Percentiles rank a stretch among this genome's conserved stretches.
These are phyloP conservation scores for Mungos mungo DNA, from an alignment of 2,113 vertebrate genomes.

Conservation along the genomic window DNA sequence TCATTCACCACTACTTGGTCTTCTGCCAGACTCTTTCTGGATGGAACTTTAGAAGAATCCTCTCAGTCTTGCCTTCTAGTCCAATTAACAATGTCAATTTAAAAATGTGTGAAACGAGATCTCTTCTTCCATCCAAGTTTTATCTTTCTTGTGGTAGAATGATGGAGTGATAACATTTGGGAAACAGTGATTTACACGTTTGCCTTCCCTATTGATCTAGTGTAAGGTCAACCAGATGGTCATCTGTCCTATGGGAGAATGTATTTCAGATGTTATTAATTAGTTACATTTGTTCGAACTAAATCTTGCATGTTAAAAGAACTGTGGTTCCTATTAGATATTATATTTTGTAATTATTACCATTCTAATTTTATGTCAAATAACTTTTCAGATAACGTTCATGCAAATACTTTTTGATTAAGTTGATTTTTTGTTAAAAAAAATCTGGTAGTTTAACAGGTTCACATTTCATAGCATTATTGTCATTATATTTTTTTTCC, in stretches of 20 bases:
- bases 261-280: slow-evolving; percentile 20
- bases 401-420: background rate
- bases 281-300: background rate
- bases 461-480: background rate
- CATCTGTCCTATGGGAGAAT: background rate
- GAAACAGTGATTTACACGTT: slow-evolving; percentile 33
- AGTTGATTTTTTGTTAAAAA: background rate
- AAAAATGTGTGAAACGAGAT: background rate
- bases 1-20: background rate
- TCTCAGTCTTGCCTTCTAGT: background rate
- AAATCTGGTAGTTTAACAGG: background rate
- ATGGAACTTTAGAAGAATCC: background rate
- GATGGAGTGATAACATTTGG: slow-evolving; percentile 22
- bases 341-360: background rate
- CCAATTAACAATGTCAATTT: background rate
- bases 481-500: background rate
- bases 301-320: background rate
- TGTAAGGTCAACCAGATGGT: slow-evolving; percentile 25
- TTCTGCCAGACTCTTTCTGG: background rate
- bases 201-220: background rate
- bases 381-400: background rate
- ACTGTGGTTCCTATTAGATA: background rate
- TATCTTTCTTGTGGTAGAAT: background rate
- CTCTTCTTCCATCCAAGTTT: background rate
- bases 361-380: background rate